Conservation (phyloP, 1,140 invertebrate genomes). For the Drosophila subpulchrella region DNA sequence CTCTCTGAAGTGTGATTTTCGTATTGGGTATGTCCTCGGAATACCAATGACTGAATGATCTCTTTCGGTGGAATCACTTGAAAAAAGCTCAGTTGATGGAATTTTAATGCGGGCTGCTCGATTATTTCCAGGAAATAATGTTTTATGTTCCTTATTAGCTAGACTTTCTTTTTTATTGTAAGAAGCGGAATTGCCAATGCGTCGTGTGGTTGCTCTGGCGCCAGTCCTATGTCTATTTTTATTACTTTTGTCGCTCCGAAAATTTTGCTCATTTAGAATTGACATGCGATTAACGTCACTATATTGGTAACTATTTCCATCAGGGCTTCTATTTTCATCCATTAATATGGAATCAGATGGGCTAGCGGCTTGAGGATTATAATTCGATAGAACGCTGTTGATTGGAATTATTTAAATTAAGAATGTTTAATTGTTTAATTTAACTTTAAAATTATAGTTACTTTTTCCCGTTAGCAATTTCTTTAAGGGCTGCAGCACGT, state of each 20-base stretch:
- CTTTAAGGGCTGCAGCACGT: constrained; percentile 86
- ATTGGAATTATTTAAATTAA: background rate
- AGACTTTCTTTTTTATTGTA: constrained; percentile 4
- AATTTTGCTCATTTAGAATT: constrained; percentile 48
- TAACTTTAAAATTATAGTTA: constrained; percentile 19
- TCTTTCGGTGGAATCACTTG: constrained; percentile 28
- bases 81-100: constrained; percentile 15
- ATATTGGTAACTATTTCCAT: constrained; percentile 36
- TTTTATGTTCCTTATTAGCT: constrained; percentile 30
- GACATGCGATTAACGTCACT: constrained; percentile 30
- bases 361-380: constrained; percentile 20
- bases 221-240: constrained; percentile 11
- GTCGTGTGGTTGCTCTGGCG: constrained; percentile 39
- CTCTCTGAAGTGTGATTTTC: constrained; percentile 77
- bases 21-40: constrained; percentile 54
- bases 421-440: background rate
- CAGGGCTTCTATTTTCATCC: constrained; percentile 77
- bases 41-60: constrained; percentile 51
- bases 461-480: constrained; percentile 85
- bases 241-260: constrained; percentile 21
- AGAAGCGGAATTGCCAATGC: constrained; percentile 31
- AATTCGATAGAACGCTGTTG: constrained; percentile 53
- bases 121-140: constrained; percentile 18
- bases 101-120: constrained; percentile 16
- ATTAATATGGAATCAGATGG: constrained; percentile 60